Base-by-base conservation (phyloP, 1,140 invertebrate genomes). In the Grapholita molesta region DNA sequence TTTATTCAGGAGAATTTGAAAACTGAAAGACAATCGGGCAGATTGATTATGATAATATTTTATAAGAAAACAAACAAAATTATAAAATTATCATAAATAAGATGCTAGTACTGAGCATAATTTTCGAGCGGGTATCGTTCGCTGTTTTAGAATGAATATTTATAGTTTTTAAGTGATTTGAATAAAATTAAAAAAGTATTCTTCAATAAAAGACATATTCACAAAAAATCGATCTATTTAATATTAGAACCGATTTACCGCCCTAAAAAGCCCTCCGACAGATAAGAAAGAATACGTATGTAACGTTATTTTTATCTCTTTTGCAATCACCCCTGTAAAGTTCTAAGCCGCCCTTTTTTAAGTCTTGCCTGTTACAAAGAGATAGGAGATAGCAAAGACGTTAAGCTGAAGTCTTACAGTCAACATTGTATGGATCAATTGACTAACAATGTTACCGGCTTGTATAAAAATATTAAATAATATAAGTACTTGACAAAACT, bases 341-440 rank as follows among this genome's bases (percentile, higher is more conserved):
- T 61, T 61, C 55, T 61, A 61, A 61, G 55, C 55, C 55, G 15
- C 55, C 55, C 55, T 32, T 61, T 61, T 25, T 28, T 25, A 61
- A 61, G 25, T 61, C 55, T 28, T 48, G 12, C 12, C 55, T 61
- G n/a, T 28, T 28, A 30, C 55, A 61, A 61, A 61, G 24, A 61
- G 55, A 61, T 61, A 32, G 55, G 55, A 15, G 55, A 30, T 32
- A 15, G n/a, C 11, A 61, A 61, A 61, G 5, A 61, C 55, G 6
- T 61, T 61, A 61, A 61, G 25, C 52, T 53, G 1, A 12, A 7
- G 55, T n/a, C 55, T 57, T 61, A 25, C 9, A 15, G 24, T 25
- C 25, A 30, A 61, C 25, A 61, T 15, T 61, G 55, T 61, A 61
- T 4, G 12, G 12, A 15, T 6, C 55, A 61, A 32, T 18, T 12